Percentiles rank a stretch among this genome's conserved stretches.
Evolutionary conservation across 2,888 invertebrate genomes (phyloP).

Genomic region (Seira sanloemensis): DNA sequence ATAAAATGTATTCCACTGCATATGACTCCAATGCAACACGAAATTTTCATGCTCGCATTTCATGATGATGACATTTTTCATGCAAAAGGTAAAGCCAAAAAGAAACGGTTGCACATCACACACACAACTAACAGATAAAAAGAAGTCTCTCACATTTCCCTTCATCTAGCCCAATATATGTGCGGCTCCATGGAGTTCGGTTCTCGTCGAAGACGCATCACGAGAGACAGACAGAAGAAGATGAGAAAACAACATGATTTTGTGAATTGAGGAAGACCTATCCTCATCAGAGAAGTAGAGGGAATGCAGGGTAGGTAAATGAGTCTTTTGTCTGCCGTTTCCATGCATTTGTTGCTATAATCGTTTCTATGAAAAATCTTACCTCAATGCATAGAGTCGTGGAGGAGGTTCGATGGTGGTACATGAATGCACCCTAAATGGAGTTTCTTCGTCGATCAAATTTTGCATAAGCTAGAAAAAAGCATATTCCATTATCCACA

Average conservation of each 20-base stretch:
- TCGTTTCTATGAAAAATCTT: conserved; percentile 42
- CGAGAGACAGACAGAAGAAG: background rate
- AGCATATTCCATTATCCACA: too few species aligned
- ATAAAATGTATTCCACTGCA: background rate
- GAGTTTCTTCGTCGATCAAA: background rate
- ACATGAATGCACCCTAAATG: conserved; percentile 2
- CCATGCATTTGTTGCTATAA: background rate
- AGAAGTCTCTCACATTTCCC: too few species aligned
- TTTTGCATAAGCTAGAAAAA: background rate
- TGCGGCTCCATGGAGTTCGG: too few species aligned
- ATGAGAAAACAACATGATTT: background rate
- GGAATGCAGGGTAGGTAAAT: conserved; percentile 26
- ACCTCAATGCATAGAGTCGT: conserved; percentile 51
- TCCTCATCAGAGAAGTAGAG: background rate
- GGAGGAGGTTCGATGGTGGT: conserved; percentile 32
- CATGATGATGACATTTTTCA: background rate
- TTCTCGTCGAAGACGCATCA: too few species aligned
- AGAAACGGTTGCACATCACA: too few species aligned
- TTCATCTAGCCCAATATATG: too few species aligned
- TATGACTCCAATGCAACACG: background rate
- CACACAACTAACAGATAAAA: too few species aligned
- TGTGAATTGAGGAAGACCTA: conserved; percentile 16
- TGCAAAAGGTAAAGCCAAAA: too few species aligned
- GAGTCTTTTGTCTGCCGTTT: conserved; percentile 1
- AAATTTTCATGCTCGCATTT: too few species aligned